Percentiles rank a stretch among this genome's conserved stretches.
Evolutionary conservation across 2,113 vertebrate genomes (phyloP).

Genomic region (Alosa alosa): DNA sequence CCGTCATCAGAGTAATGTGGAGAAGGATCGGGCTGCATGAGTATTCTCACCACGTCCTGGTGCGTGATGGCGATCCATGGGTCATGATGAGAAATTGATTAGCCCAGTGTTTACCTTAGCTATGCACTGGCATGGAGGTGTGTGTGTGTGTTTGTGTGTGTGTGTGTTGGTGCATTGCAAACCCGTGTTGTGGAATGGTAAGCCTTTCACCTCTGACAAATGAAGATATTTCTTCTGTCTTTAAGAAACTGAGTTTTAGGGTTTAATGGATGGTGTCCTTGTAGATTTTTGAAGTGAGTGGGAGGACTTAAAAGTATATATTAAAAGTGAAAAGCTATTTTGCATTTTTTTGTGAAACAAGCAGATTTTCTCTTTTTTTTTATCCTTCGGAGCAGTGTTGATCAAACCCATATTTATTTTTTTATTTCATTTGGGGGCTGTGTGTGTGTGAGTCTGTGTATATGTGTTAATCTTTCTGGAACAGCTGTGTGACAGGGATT

Average conservation of each 20-base stretch:
- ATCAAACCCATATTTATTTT: slow-evolving; percentile 37
- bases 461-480: slow-evolving; percentile 51
- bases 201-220: slow-evolving; percentile 8
- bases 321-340: not conserved
- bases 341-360: slow-evolving; percentile 20
- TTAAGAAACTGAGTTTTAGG: not conserved
- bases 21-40: slow-evolving; percentile 16
- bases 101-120: slow-evolving; percentile 37
- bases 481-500: slow-evolving; percentile 60
- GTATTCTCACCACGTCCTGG: slow-evolving; percentile 45
- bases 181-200: slow-evolving; percentile 27
- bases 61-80: slow-evolving; percentile 48
- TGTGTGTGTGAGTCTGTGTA: slow-evolving; percentile 18
- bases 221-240: not conserved
- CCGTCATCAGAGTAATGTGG: slow-evolving; percentile 29
- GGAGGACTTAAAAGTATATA: not conserved
- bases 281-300: not conserved
- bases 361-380: slow-evolving; percentile 36
- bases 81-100: slow-evolving; percentile 49
- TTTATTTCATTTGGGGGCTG: slow-evolving; percentile 34
- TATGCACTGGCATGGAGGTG: not conserved
- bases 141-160: not conserved
- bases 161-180: slow-evolving; percentile 4
- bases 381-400: slow-evolving; percentile 27
- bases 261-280: not conserved